Percentiles rank a stretch among this genome's conserved stretches.
Evolutionary conservation across 1,140 invertebrate genomes (phyloP).

Genomic region (Drosophila malerkotliana): DNA sequence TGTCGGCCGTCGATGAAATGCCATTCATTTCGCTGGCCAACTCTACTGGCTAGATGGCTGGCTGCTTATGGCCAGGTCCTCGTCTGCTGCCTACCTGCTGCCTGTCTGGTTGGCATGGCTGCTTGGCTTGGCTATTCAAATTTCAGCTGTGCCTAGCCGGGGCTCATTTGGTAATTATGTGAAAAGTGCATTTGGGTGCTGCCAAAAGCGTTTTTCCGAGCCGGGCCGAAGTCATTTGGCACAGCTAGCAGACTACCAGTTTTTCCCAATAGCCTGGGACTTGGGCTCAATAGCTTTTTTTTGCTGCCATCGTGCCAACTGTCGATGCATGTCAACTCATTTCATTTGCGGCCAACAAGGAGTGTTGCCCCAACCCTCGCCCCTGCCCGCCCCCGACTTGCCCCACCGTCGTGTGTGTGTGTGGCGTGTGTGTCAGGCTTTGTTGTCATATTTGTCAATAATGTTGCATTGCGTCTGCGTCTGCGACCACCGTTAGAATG

Average conservation of each 20-base stretch:
- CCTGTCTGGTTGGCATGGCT: conserved; percentile 24
- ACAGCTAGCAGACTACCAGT: conserved; percentile 34
- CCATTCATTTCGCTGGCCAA: conserved; percentile 63
- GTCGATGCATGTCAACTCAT: conserved; percentile 77
- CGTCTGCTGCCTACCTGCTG: conserved; percentile 31
- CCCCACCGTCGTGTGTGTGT: conserved; percentile 9
- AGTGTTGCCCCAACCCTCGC: conserved; percentile 37
- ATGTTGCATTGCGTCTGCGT: conserved; percentile 37
- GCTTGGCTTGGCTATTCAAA: conserved; percentile 63
- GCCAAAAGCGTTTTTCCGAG: conserved; percentile 62
- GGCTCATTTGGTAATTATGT: conserved; percentile 81
- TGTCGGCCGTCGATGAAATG: conserved; percentile 71
- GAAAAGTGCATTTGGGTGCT: conserved; percentile 74
- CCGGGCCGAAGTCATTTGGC: conserved; percentile 49
- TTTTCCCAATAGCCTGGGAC: conserved; percentile 11
- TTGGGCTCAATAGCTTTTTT: background rate
- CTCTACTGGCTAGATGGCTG: conserved; percentile 7
- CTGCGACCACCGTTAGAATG: conserved; percentile 44
- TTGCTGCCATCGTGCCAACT: conserved; percentile 21
- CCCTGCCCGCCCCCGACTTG: background rate
- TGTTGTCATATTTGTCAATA: conserved; percentile 68
- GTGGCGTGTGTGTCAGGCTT: conserved; percentile 48
- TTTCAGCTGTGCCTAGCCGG: conserved; percentile 67
- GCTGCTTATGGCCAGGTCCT: conserved; percentile 34
- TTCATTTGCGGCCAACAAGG: conserved; percentile 63